These are phyloP conservation scores for Plectrocnemia conspersa DNA, from an alignment of 1,140 invertebrate genomes.

Conservation along the genomic window DNA sequence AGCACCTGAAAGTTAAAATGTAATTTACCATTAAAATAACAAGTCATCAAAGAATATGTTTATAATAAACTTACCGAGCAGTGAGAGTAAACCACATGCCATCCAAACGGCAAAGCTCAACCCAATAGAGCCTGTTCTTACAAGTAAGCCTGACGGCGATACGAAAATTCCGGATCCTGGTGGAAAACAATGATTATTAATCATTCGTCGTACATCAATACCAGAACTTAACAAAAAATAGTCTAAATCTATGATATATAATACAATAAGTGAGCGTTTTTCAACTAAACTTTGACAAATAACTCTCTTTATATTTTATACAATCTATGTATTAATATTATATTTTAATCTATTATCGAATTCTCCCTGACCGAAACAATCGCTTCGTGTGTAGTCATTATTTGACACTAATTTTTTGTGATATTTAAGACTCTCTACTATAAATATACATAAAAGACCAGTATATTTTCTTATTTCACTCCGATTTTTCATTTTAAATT, in stretches of 20 bases:
- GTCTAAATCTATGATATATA: background rate
- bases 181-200: constrained; percentile 20
- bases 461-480: too few species aligned
- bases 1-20: constrained; percentile 60
- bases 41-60: background rate
- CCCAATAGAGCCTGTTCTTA: constrained; percentile 88
- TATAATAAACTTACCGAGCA: constrained; percentile 67
- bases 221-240: background rate
- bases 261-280: background rate
- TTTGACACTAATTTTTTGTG: too few species aligned
- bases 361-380: too few species aligned
- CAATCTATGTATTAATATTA: background rate
- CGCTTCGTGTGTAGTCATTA: too few species aligned
- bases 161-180: constrained; percentile 95
- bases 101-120: constrained; percentile 93
- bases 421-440: too few species aligned
- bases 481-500: too few species aligned
- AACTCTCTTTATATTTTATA: background rate
- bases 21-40: background rate
- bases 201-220: background rate
- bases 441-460: too few species aligned
- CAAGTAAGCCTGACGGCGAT: constrained; percentile 89
- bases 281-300: background rate
- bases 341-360: too few species aligned
- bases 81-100: constrained; percentile 83